Evolutionary conservation across 2,888 invertebrate species (phyloP).

Genomic region (Thymelicus sylvestris): DNA sequence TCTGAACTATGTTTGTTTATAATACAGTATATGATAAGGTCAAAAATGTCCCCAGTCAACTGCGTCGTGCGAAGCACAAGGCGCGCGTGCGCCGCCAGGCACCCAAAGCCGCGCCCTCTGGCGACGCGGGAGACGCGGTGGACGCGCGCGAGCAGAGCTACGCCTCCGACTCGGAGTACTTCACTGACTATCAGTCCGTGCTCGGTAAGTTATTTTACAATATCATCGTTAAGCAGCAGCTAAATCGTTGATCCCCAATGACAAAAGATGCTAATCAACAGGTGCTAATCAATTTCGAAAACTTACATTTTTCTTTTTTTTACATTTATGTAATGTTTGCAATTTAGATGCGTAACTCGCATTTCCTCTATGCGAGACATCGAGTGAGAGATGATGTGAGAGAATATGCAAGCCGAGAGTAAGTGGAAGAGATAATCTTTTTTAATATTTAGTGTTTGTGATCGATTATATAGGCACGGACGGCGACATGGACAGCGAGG

Average conservation of each 20-base stretch:
- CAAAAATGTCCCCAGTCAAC: conserved; percentile 50
- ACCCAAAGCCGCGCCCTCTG: conserved; percentile 42
- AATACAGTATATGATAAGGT: too few species aligned
- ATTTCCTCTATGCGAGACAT: too few species aligned
- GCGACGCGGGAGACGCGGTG: conserved; percentile 44
- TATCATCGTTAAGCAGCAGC: neutral
- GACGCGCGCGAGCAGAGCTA: conserved; percentile 63
- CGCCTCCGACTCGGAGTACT: conserved; percentile 74
- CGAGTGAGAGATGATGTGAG: too few species aligned
- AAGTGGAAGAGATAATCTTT: too few species aligned
- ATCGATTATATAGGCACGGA: conserved; percentile 69
- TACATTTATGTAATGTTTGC: too few species aligned
- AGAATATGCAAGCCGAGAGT: too few species aligned
- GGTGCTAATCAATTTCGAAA: too few species aligned
- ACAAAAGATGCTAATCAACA: too few species aligned
- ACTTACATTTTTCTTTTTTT: too few species aligned
- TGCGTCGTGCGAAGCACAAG: conserved; percentile 62
- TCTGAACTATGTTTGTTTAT: too few species aligned
- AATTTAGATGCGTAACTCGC: too few species aligned
- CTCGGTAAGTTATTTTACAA: conserved; percentile 52
- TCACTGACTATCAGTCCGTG: conserved; percentile 76
- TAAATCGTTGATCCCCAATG: too few species aligned
- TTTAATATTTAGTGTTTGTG: neutral
- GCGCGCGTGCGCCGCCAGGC: conserved; percentile 53
- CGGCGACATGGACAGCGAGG: conserved; percentile 77